These are phyloP conservation scores for Nematostella vectensis DNA, from an alignment of 92 coral and sea anemone genomes.

Conservation along the genomic window DNA sequence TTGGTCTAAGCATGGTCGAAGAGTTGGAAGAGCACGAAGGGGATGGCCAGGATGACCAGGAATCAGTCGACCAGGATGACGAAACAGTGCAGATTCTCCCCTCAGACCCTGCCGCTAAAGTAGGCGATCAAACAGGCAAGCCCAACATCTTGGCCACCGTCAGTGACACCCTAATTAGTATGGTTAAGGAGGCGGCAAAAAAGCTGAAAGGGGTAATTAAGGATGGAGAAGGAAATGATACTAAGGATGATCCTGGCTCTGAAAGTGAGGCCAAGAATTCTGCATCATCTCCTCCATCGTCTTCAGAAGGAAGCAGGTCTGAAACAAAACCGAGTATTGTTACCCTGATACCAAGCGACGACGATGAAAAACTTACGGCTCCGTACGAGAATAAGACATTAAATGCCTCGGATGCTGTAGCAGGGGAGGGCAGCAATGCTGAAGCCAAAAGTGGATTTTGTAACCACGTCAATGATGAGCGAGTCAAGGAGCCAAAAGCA, in stretches of 20 bases:
- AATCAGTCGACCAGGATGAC: constrained; percentile 47
- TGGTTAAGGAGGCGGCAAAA: constrained; percentile 78
- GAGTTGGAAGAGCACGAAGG: constrained; percentile 95
- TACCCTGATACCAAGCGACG: constrained; percentile 61
- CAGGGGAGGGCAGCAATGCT: neutral
- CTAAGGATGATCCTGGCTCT: constrained; percentile 1
- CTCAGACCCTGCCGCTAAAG: constrained; percentile 57
- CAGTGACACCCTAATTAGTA: constrained; percentile 76
- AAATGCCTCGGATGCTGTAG: neutral
- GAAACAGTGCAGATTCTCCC: constrained; percentile 52
- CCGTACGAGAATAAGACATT: neutral
- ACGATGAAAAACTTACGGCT: constrained; percentile 27
- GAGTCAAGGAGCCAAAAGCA: constrained; percentile 6
- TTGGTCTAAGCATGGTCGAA: constrained; percentile 93
- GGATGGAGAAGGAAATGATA: constrained; percentile 6
- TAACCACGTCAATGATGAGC: constrained; percentile 7
- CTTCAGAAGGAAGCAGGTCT: constrained; percentile 12
- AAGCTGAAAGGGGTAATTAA: constrained; percentile 58
- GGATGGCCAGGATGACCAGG: constrained; percentile 57
- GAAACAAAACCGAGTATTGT: constrained; percentile 49
- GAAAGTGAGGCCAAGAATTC: neutral
- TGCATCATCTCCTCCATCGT: constrained; percentile 3
- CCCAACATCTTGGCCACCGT: constrained; percentile 70
- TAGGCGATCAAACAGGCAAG: constrained; percentile 34
- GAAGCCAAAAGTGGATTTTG: constrained; percentile 13